Conservation (phyloP, 2,113 vertebrate species). For the Chaetops frenatus region DNA sequence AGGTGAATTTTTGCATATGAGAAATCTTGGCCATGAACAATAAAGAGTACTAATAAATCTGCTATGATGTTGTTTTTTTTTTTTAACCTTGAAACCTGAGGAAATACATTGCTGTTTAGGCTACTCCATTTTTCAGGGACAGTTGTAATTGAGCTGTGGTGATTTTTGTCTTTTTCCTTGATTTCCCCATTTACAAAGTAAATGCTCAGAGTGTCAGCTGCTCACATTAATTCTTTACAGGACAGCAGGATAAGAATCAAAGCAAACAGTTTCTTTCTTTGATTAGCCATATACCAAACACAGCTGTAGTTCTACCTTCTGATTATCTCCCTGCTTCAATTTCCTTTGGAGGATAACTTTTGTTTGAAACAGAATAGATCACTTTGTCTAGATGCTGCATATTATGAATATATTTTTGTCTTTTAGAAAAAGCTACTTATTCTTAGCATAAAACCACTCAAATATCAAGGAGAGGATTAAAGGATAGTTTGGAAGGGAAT, state of each 20-base stretch:
- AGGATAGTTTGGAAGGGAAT: neutral
- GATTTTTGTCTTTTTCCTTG: neutral
- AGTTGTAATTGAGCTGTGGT: neutral
- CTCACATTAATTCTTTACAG: neutral
- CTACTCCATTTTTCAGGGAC: neutral
- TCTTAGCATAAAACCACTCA: neutral
- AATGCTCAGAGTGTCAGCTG: neutral
- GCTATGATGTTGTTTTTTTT: neutral
- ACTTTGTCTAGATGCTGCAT: neutral
- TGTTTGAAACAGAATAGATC: neutral
- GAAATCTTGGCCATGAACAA: neutral
- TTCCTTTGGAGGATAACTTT: slow-evolving; percentile 7
- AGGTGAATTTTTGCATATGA: neutral
- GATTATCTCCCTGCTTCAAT: slow-evolving; percentile 11
- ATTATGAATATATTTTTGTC: neutral
- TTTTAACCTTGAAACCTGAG: neutral
- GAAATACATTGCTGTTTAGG: neutral
- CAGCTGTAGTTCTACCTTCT: slow-evolving; percentile 13
- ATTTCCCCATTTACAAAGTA: neutral
- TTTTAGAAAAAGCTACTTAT: neutral
- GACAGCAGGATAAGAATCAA: slow-evolving; percentile 4
- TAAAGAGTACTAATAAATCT: neutral
- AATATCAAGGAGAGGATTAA: neutral
- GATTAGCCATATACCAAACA: slow-evolving; percentile 1
- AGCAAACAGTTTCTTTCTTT: slow-evolving; percentile 31